phyloP scores from a whole-genome alignment of 2,888 invertebrate species.

The Pseudococcus jackbeardsleyi region DNA sequence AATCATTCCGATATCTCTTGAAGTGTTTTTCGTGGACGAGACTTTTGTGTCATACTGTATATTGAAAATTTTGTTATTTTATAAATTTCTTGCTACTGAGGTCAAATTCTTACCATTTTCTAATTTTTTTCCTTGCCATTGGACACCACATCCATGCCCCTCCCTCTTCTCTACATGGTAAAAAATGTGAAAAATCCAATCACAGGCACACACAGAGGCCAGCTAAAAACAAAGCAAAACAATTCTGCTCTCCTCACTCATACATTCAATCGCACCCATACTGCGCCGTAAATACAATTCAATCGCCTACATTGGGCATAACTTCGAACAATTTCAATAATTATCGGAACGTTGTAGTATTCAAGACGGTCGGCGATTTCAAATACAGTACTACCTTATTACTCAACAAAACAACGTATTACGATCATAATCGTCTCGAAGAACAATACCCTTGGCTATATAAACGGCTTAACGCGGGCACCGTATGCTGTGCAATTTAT shows the following conservation, averaged over 20 bases:
- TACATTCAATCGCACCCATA: background rate
- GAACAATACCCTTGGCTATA: background rate
- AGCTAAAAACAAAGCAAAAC: too few relatives aligned
- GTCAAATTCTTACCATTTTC: too few relatives aligned
- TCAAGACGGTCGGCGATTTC: background rate
- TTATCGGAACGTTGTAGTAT: background rate
- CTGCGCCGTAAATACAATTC: background rate
- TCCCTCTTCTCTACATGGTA: background rate
- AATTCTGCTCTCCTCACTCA: background rate
- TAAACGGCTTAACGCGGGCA: background rate
- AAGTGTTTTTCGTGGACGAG: too few relatives aligned
- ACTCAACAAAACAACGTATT: constrained; percentile 2
- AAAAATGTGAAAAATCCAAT: background rate
- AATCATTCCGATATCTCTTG: too few relatives aligned
- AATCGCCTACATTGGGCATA: background rate
- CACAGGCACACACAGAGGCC: background rate
- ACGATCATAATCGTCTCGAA: background rate
- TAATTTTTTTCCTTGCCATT: too few relatives aligned
- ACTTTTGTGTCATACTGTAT: too few relatives aligned
- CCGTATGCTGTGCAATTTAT: background rate
- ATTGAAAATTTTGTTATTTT: too few relatives aligned
- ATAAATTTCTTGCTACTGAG: too few relatives aligned
- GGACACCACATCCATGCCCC: too few relatives aligned
- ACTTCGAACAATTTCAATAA: background rate
- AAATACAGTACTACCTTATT: constrained; percentile 5